Evolutionary conservation across 2,888 invertebrate species (phyloP), one percentile per base, ranked within the genome.

Genomic region (Brenthis hecate): DNA sequence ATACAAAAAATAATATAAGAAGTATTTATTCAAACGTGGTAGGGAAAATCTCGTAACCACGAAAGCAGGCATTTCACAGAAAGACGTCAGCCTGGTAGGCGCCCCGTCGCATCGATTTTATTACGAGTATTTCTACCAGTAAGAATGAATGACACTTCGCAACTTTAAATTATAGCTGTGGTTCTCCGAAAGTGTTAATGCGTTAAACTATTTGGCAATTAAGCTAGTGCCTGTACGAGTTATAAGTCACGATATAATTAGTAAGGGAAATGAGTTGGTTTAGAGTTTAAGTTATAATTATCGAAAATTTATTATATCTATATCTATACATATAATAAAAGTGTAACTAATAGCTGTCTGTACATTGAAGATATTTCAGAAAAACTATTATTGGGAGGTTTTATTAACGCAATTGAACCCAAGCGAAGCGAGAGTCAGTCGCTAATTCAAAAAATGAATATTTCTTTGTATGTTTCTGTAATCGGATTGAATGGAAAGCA

Each of bases 71-170:
- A 74, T 81, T 85, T 84, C 78, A 47, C 65, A 84, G 83, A 87
- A 76, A 70, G 75, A 75, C 78, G 82, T 85, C 82, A 85, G 85
- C 81, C 82, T 82, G 80, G 79, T 78, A 78, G 85, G 81, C 86
- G 84, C 82, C 83, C 72, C 64, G 74, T 68, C 74, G 64, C 66
- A 86, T 86, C 80, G 85, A 86, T 86, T 84, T 83, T 82, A 62
- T 56, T 55, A n/a, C n/a, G n/a, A n/a, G n/a, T n/a, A 82, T 82
- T 78, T 80, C 82, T 82, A 75, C 48, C 57, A 56, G 56, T 48
- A 47, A 58, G 56, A 47, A 58, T 66, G 16, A 60, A 66, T 43
- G 16, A 54, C 23, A 47, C n/a, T 66, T 58, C 51, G 16, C 13
- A 16, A 50, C 50, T 60, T 43, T 16, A 32, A 60, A 50, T 60